These are phyloP conservation scores for Antheraea mylitta DNA, from an alignment of 1,140 invertebrate genomes.

Conservation along the genomic window DNA sequence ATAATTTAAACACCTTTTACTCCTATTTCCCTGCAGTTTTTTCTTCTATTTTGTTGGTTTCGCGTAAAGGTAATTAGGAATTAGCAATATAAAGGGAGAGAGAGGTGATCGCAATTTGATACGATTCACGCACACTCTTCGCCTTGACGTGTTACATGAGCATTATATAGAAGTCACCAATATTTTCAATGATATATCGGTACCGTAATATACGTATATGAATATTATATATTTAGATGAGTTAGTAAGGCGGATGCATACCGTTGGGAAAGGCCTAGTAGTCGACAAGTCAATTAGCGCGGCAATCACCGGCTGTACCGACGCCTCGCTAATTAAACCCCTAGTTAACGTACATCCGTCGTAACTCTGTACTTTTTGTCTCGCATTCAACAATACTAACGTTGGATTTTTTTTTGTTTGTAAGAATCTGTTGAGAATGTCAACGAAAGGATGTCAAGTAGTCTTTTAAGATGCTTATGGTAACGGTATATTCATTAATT, in stretches of 20 bases:
- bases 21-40: no score
- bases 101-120: no score
- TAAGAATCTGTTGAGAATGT: not conserved
- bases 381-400: not conserved
- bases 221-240: no score
- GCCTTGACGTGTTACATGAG: no score
- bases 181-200: no score
- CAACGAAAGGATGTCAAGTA: not conserved
- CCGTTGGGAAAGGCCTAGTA: not conserved
- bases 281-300: constrained; percentile 23
- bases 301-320: constrained; percentile 20
- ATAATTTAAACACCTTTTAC: no score
- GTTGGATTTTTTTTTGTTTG: not conserved
- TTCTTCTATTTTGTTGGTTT: no score
- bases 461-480: not conserved
- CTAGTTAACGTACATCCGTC: constrained; percentile 7
- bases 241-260: not conserved
- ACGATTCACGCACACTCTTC: no score
- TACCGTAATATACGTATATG: no score
- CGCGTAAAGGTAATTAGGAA: no score
- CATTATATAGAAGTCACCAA: no score
- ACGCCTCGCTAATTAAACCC: constrained; percentile 24
- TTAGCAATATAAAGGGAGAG: no score
- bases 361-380: not conserved
- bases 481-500: not conserved